phyloP scores from a whole-genome alignment of 1,140 invertebrate species.

The Bilobella aurantiaca region DNA sequence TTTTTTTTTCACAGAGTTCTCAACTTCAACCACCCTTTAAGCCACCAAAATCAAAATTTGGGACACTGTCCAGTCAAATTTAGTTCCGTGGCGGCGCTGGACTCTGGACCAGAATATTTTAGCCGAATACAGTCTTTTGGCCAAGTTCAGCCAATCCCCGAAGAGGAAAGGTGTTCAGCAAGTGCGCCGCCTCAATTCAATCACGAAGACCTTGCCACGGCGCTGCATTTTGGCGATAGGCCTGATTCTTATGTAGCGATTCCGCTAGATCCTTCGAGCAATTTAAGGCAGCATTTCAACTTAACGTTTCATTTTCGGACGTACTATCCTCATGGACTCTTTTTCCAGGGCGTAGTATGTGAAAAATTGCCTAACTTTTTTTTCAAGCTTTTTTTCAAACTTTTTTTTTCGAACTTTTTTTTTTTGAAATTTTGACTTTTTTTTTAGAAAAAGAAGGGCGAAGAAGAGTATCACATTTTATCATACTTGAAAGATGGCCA shows the following conservation, averaged over 20 bases:
- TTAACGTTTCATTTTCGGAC: slow-evolving; percentile 74
- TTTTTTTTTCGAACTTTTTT: neutral
- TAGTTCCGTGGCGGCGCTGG: neutral
- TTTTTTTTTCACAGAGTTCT: slow-evolving; percentile 45
- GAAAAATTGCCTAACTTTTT: too few relatives aligned
- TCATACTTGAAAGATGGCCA: slow-evolving; percentile 60
- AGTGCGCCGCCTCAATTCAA: slow-evolving; percentile 36
- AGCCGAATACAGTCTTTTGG: neutral
- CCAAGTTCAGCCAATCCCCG: neutral
- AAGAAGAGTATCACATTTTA: slow-evolving; percentile 59
- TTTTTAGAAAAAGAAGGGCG: slow-evolving; percentile 33
- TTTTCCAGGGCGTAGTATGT: slow-evolving; percentile 62
- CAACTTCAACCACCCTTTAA: slow-evolving; percentile 52
- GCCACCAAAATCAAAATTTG: slow-evolving; percentile 48
- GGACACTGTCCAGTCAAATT: slow-evolving; percentile 20
- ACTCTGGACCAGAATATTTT: neutral
- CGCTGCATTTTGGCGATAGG: slow-evolving; percentile 74
- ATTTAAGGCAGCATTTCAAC: slow-evolving; percentile 59
- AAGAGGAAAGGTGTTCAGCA: slow-evolving; percentile 38
- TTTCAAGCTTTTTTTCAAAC: too few relatives aligned
- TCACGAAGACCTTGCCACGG: slow-evolving; percentile 54
- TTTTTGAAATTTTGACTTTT: neutral
- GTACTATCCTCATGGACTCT: slow-evolving; percentile 68
- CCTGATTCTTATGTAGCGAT: slow-evolving; percentile 62
- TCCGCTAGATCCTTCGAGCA: slow-evolving; percentile 50